Percentiles rank a stretch among this genome's conserved stretches.
phyloP scores from a whole-genome alignment of 2,797 vertebrate species.

The Eulemur rubriventer region DNA sequence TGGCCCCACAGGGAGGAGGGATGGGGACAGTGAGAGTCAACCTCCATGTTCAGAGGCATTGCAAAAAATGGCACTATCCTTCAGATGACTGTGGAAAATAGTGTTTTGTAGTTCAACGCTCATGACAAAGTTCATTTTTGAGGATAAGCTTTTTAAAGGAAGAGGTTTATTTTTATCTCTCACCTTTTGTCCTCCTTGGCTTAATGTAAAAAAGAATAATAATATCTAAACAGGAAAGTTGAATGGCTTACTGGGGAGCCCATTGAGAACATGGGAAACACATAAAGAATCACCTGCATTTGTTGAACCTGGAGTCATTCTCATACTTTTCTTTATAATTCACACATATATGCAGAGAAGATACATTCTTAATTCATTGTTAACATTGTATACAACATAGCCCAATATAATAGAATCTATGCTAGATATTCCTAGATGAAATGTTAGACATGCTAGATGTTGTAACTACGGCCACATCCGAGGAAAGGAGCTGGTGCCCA shows the following conservation, averaged over 20 bases:
- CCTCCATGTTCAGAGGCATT: background rate
- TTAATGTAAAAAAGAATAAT: background rate
- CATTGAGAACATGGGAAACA: background rate
- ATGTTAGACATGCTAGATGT: background rate
- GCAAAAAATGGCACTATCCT: background rate
- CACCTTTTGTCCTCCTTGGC: background rate
- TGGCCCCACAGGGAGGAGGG: background rate
- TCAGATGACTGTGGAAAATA: background rate
- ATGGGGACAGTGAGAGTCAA: background rate
- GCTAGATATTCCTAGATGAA: slow-evolving; percentile 41
- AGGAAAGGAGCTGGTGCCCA: background rate
- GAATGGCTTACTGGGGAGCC: background rate
- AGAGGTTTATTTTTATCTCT: background rate
- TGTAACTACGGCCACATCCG: background rate
- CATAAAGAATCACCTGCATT: background rate
- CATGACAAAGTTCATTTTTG: background rate
- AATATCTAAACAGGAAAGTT: background rate
- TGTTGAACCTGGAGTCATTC: background rate
- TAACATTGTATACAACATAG: slow-evolving; percentile 15
- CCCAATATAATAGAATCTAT: slow-evolving; percentile 28
- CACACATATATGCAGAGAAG: slow-evolving; percentile 39
- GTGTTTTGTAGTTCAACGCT: background rate
- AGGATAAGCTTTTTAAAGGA: background rate
- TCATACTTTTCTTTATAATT: background rate
- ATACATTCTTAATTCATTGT: background rate